Base-by-base conservation (phyloP, 2,797 vertebrate species). In the Numenius phaeopus region DNA sequence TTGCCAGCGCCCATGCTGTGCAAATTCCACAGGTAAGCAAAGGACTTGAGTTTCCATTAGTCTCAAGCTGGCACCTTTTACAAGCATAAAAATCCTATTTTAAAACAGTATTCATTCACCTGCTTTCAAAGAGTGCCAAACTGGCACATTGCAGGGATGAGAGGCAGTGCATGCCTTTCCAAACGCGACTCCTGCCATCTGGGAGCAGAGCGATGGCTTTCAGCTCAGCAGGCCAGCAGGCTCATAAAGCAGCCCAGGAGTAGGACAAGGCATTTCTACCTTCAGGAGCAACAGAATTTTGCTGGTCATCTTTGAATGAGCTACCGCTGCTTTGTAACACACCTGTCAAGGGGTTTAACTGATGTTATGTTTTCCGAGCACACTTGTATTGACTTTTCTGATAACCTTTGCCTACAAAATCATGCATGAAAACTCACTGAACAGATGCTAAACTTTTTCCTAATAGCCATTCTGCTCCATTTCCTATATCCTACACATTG, bases 371-470 rank as follows among this genome's bases (percentile, higher is more conserved):
- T 97, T 96, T 93, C 94, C 23, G 55, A 95, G 72, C 91, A 93
- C 66, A 89, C 52, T 94, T 34, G 37, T 88, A 91, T 91, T 97
- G 96, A 98, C 96, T 97, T 97, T 97, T 97, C 93, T 84, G 85
- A 95, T 97, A 98, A 97, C 76, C 85, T 98, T 98, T 98, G 94
- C 82, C 94, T 94, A 95, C 71, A 96, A 97, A 98, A 98, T 97
- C 88, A 59, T 92, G 92, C 96, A 95, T 80, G 90, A 97, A 98
- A 97, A 95, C 77, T 84, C 96, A 97, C 58, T 1, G 2, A 97
- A 95, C 80, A 92, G 95, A 93, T 84, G 90, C 90, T 97, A 97
- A 98, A 94, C 50, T 30, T 76, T 90, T 89, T 79, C 57, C 49
- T 96, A 76, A 76, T 65, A 89, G n/a, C 29, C 30, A 73, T 40